Evolutionary conservation across 64 coral and sea anemone genomes (phyloP).

Genomic region (Pocillopora damicornis): DNA sequence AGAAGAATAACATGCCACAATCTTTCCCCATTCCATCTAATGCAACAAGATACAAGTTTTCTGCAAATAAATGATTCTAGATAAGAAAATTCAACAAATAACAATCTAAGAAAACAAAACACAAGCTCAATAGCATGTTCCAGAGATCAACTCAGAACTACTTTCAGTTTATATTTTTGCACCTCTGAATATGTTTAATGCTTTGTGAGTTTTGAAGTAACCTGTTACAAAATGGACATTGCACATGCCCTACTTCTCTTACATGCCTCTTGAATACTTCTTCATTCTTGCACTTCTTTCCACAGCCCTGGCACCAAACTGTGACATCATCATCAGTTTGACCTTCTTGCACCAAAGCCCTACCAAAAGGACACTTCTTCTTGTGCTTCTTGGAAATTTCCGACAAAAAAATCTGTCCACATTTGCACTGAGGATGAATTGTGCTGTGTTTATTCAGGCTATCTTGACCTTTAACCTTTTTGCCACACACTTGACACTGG

Average conservation of each 20-base stretch:
- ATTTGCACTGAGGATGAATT: slow-evolving; percentile 52
- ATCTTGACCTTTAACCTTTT: slow-evolving; percentile 35
- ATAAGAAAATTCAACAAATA: too few species aligned
- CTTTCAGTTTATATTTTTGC: background rate
- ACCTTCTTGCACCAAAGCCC: background rate
- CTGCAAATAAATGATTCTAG: too few species aligned
- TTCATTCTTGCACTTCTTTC: slow-evolving; percentile 1
- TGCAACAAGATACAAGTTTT: too few species aligned
- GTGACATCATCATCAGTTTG: background rate
- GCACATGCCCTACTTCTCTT: slow-evolving; percentile 14
- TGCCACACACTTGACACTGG: slow-evolving; percentile 51
- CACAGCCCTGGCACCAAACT: background rate
- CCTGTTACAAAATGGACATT: slow-evolving; percentile 17
- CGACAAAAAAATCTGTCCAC: slow-evolving; percentile 43
- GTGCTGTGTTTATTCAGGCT: slow-evolving; percentile 33
- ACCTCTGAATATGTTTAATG: slow-evolving; percentile 1
- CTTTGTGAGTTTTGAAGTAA: background rate
- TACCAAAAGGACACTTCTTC: slow-evolving; percentile 1
- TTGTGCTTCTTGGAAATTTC: slow-evolving; percentile 53
- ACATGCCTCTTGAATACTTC: slow-evolving; percentile 26
- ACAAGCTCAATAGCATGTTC: background rate
- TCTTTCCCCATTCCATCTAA: too few species aligned
- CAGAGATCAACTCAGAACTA: background rate
- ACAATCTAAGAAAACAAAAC: background rate
- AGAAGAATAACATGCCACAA: too few species aligned